Conservation (phyloP, 2,797 vertebrate species). For the Caiman crocodilus region DNA sequence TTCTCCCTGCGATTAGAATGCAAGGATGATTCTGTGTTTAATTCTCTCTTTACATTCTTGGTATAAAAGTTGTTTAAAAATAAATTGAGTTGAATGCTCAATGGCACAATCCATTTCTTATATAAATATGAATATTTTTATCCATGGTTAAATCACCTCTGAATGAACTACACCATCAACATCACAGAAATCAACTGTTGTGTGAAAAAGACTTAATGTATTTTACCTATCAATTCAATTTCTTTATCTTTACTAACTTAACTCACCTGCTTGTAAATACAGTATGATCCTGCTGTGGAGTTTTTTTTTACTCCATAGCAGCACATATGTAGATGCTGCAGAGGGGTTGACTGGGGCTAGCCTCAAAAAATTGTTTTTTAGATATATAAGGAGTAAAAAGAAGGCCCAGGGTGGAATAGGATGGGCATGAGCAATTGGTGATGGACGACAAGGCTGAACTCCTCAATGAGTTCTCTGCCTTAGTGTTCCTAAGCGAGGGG, state of each 20-base stretch:
- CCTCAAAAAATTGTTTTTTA: no score
- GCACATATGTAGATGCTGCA: no score
- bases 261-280: background rate
- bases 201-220: background rate
- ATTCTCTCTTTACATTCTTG: background rate
- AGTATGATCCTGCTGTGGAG: no score
- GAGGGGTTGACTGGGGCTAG: no score
- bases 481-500: no score
- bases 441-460: no score
- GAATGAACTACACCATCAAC: background rate
- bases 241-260: background rate
- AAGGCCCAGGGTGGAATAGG: no score
- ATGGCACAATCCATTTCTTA: background rate
- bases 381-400: no score
- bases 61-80: background rate
- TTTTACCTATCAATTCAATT: constrained; percentile 25
- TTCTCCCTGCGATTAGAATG: background rate
- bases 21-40: background rate
- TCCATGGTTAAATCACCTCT: background rate
- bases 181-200: background rate
- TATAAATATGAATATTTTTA: background rate
- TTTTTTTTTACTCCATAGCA: no score
- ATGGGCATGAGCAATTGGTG: no score
- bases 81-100: background rate
- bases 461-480: no score